A percentile compares a stretch with the other conserved stretches of the same genome.
Conservation (phyloP, 1,140 invertebrate genomes). For the Papilio glaucus region DNA sequence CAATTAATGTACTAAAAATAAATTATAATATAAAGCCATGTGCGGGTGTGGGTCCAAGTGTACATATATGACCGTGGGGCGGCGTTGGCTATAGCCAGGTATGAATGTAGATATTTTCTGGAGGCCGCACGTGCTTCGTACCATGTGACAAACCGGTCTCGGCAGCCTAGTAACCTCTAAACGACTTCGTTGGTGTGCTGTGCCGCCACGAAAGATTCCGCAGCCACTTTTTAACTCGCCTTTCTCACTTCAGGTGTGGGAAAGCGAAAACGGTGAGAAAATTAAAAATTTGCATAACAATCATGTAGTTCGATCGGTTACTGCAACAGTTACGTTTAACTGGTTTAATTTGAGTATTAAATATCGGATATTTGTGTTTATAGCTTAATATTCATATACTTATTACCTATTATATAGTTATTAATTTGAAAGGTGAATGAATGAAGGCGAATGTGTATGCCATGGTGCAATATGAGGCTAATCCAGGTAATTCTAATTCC, state of each 20-base stretch:
- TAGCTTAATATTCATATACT: too few species aligned
- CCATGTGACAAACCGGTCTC: slow-evolving; percentile 81
- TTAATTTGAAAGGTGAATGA: too few species aligned
- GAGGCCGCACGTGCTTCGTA: slow-evolving; percentile 75
- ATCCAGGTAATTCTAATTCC: too few species aligned
- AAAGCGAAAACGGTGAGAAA: slow-evolving; percentile 57
- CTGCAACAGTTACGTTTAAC: neutral
- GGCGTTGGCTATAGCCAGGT: slow-evolving; percentile 23
- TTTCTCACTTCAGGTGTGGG: slow-evolving; percentile 56
- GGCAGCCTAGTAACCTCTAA: slow-evolving; percentile 80
- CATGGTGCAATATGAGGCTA: too few species aligned
- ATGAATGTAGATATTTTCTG: slow-evolving; percentile 55
- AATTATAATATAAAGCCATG: slow-evolving; percentile 32
- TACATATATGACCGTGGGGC: slow-evolving; percentile 40
- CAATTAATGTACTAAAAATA: neutral
- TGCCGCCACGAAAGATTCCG: slow-evolving; percentile 66
- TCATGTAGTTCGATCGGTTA: slow-evolving; percentile 2
- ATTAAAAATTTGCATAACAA: slow-evolving; percentile 42
- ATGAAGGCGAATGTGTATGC: too few species aligned
- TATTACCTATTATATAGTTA: too few species aligned
- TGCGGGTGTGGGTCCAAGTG: slow-evolving; percentile 33
- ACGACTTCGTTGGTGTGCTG: slow-evolving; percentile 63
- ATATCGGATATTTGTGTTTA: too few species aligned
- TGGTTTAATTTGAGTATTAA: too few species aligned
- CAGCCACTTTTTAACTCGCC: slow-evolving; percentile 64